Evolutionary conservation across 2,888 invertebrate genomes (phyloP).

Genomic region (Linnaemya tessellans): DNA sequence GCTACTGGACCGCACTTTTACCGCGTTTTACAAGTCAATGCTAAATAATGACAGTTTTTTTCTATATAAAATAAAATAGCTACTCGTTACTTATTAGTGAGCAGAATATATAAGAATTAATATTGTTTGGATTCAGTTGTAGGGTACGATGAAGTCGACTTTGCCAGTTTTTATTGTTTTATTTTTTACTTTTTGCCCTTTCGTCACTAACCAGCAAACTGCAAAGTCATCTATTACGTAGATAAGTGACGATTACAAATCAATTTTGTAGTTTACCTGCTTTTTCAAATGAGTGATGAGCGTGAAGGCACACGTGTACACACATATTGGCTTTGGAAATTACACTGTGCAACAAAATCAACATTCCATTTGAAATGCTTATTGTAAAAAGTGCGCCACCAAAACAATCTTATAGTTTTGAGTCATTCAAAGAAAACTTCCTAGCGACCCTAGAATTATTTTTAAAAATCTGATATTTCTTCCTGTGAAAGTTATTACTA

Average conservation of each 20-base stretch:
- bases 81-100: too few species aligned
- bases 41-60: too few species aligned
- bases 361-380: background rate
- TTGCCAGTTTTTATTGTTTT: background rate
- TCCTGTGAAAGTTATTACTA: too few species aligned
- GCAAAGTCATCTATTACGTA: background rate
- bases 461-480: too few species aligned
- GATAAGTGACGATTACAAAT: conserved; percentile 10
- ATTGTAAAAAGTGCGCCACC: too few species aligned
- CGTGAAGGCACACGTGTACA: background rate
- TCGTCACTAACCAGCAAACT: background rate
- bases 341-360: background rate
- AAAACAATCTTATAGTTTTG: too few species aligned
- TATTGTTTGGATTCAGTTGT: background rate
- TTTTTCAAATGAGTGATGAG: background rate
- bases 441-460: too few species aligned
- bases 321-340: background rate
- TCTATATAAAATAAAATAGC: too few species aligned
- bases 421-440: too few species aligned
- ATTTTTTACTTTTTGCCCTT: background rate
- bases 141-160: background rate
- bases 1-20: too few species aligned
- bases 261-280: conserved; percentile 9
- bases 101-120: too few species aligned
- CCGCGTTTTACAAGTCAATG: too few species aligned